A percentile compares a stretch with the other conserved stretches of the same genome.
phyloP scores from a whole-genome alignment of 2,797 vertebrate species.

The Crenichthys baileyi region DNA sequence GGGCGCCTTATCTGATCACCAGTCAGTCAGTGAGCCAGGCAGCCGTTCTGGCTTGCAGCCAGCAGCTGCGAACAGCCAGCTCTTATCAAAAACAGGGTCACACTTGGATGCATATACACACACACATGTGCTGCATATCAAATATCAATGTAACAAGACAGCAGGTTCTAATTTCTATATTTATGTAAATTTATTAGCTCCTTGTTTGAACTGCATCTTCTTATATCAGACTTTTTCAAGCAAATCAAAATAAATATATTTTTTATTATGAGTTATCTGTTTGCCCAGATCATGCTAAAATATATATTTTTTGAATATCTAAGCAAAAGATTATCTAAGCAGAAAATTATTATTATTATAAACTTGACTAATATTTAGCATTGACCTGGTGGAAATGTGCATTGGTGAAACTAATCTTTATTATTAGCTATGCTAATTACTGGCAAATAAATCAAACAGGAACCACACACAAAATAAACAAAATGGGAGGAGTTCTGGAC shows the following conservation, averaged over 20 bases:
- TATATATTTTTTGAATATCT: background rate
- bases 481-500: background rate
- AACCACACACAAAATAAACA: background rate
- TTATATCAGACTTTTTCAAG: constrained; percentile 42
- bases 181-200: background rate
- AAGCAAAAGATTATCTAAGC: background rate
- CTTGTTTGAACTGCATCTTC: constrained; percentile 2
- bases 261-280: background rate
- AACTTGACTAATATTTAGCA: background rate
- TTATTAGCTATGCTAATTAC: background rate
- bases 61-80: constrained; percentile 69
- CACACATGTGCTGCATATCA: constrained; percentile 35
- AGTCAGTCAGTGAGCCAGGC: constrained; percentile 71
- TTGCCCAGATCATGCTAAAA: background rate
- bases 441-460: background rate
- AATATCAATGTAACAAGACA: constrained; percentile 44
- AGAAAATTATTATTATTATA: background rate
- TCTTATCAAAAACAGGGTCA: constrained; percentile 64
- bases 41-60: constrained; percentile 55
- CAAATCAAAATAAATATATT: constrained; percentile 20
- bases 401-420: background rate
- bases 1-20: constrained; percentile 72
- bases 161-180: constrained; percentile 28
- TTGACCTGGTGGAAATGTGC: background rate
- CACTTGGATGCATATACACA: constrained; percentile 55